Evolutionary conservation across 2,888 invertebrate genomes (phyloP).

Genomic region (Ferrisia virgata): DNA sequence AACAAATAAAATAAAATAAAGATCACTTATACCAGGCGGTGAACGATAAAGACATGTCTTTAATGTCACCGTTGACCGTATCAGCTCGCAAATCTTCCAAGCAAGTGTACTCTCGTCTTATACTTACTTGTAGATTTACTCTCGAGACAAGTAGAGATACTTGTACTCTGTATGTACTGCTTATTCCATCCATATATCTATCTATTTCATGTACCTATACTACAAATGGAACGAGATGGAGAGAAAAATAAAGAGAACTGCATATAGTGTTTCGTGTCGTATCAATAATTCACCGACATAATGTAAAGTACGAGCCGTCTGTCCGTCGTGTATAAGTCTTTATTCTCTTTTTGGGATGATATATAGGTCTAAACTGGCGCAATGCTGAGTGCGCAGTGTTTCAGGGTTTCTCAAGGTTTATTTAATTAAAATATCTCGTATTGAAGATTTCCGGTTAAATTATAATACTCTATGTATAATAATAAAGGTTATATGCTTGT

Average conservation of each 20-base stretch:
- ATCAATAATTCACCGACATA: not conserved
- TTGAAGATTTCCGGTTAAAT: not conserved
- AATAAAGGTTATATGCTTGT: too few species aligned
- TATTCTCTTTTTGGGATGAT: not conserved
- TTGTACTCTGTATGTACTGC: not conserved
- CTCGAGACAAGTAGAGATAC: not conserved
- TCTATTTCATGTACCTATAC: not conserved
- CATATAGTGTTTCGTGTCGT: not conserved
- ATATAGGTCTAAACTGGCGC: not conserved
- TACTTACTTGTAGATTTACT: not conserved
- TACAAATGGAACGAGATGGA: not conserved
- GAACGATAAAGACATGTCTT: constrained; percentile 5
- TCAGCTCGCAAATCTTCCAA: not conserved
- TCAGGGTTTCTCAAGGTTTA: constrained; percentile 12
- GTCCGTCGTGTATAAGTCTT: not conserved
- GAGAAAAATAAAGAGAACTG: not conserved
- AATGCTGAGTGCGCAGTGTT: not conserved
- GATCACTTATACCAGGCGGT: not conserved
- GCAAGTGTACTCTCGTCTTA: not conserved
- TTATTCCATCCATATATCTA: too few species aligned
- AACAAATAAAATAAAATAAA: too few species aligned
- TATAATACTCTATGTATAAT: too few species aligned
- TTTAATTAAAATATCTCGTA: not conserved
- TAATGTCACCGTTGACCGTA: constrained; percentile 5
- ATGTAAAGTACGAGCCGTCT: not conserved